Conservation (phyloP, 2,113 vertebrate genomes). For the Onychostoma macrolepis region DNA sequence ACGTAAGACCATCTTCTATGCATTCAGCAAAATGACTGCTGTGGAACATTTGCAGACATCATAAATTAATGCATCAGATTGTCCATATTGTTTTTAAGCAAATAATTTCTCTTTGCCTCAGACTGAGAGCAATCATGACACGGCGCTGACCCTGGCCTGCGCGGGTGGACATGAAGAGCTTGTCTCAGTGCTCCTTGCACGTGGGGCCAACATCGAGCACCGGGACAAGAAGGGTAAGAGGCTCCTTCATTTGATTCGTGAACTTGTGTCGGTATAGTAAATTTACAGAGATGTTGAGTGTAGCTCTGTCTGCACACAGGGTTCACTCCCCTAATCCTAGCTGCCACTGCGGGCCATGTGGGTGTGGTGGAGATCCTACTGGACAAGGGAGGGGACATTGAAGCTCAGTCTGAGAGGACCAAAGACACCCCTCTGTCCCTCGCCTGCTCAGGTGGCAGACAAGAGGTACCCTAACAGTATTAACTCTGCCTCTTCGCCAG, state of each 20-base stretch:
- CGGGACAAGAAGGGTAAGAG: constrained; percentile 94
- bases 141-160: constrained; percentile 94
- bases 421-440: constrained; percentile 98
- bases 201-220: constrained; percentile 97
- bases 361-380: constrained; percentile 97
- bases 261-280: neutral
- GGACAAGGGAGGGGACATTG: constrained; percentile 98
- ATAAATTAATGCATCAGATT: neutral
- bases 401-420: constrained; percentile 98
- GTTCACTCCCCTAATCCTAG: constrained; percentile 96
- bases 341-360: constrained; percentile 96
- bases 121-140: constrained; percentile 99
- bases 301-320: constrained; percentile 71
- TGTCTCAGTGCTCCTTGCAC: constrained; percentile 94
- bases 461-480: constrained; percentile 81
- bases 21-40: neutral
- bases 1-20: constrained; percentile 80
- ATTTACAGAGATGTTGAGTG: neutral
- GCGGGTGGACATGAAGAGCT: constrained; percentile 98
- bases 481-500: neutral
- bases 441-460: constrained; percentile 95
- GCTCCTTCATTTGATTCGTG: neutral
- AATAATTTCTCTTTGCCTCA: constrained; percentile 58
- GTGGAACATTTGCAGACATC: neutral
- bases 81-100: neutral